Conservation (phyloP, 2,113 vertebrate genomes). For the Silurus glanis region DNA sequence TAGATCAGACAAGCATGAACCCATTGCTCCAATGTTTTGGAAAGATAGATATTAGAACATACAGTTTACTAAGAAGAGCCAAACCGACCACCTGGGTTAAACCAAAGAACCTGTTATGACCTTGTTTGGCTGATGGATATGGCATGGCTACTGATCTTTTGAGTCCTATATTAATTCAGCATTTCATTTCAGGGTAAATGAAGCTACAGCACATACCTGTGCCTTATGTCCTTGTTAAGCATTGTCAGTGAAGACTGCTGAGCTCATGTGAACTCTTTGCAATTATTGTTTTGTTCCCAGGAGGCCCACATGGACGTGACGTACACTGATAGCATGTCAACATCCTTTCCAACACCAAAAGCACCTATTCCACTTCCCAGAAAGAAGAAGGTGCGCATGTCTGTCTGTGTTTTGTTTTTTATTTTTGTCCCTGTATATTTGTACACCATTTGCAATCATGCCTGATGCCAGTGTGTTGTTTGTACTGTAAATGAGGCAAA, state of each 20-base stretch:
- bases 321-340: constrained; percentile 40
- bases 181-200: neutral
- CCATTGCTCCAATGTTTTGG: neutral
- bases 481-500: neutral
- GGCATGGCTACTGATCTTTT: neutral
- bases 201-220: neutral
- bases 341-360: constrained; percentile 32
- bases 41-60: neutral
- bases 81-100: neutral
- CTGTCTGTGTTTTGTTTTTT: constrained; percentile 5
- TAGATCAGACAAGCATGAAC: neutral
- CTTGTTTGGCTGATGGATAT: neutral
- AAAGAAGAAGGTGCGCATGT: constrained; percentile 60
- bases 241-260: constrained; percentile 16
- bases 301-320: constrained; percentile 48
- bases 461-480: constrained; percentile 12
- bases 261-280: constrained; percentile 28
- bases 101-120: neutral
- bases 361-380: constrained; percentile 55
- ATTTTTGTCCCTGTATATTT: neutral
- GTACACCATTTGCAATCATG: constrained; percentile 16
- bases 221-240: neutral
- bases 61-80: neutral
- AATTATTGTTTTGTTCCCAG: constrained; percentile 54
- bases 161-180: neutral